Evolutionary conservation across 2,888 invertebrate genomes (phyloP), one percentile per base, ranked within the genome.

Genomic region (Leptopilina drosophilae): DNA sequence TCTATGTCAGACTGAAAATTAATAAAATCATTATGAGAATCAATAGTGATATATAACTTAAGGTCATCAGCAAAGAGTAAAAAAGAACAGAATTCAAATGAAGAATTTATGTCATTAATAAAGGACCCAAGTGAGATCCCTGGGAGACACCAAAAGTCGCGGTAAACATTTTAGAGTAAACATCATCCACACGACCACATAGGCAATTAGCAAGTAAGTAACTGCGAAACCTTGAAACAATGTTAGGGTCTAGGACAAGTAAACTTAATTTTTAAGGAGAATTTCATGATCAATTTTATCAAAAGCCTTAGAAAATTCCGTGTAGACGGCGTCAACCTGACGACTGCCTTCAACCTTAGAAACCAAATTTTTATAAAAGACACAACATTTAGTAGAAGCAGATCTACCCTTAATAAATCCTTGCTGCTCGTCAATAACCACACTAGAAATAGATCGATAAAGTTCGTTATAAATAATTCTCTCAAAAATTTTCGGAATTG

Each of bases 401-500:
- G 56, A 56, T 56, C 56, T 12, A 12, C 12, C 56, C 12, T 5
- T 56, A 56, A 56, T 1, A 56, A 56, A 56, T 6, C 56, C 56
- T 2, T 56, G 56, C 56, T 56, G 56, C n/a, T 12, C 67, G 40
- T 67, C 67, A 40, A 67, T 40, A n/a, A 67, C 1, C 5, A 42
- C 11, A 12, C 14, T 7, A 1, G 46, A 49, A 26, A 46, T 15
- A 67, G 46, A 5, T 40, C n/a, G 8, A 79, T 66, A 12, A 79
- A 15, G n/a, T 56, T 20, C n/a, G 78, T 78, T 0, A 81, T 14
- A 6, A 79, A 15, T 56, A 14, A 11, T 5, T 0, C 56, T 56
- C n/a, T 56, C 56, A 56, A 56, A 56, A 56, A 56, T 12, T 53
- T 81, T 81, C 3, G 79, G 78, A 1, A 79, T 69, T 0, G 33